phyloP scores from a whole-genome alignment of 2,888 invertebrate genomes.

The Caenorhabditis uteleia region DNA sequence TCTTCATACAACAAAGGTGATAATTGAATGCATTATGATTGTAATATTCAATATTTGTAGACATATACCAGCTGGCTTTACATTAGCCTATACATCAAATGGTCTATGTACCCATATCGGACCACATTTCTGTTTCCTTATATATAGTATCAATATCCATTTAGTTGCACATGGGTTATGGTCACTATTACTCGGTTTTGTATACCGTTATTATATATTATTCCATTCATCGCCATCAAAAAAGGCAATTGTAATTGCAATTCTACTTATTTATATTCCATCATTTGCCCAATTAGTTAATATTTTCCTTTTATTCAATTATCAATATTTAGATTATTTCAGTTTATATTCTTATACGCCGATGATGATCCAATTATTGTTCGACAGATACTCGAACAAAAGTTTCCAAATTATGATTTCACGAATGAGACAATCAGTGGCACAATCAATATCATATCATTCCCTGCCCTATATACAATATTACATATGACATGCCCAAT shows the following conservation, averaged over 20 bases:
- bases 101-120: slow-evolving; percentile 27
- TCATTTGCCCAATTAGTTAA: slow-evolving; percentile 9
- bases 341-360: slow-evolving; percentile 15
- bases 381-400: not conserved
- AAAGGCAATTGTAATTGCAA: slow-evolving; percentile 8
- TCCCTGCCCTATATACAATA: slow-evolving; percentile 21
- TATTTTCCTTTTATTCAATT: too few species aligned
- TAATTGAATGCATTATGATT: not conserved
- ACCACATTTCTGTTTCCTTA: slow-evolving; percentile 23
- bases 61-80: slow-evolving; percentile 31
- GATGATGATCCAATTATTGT: slow-evolving; percentile 25
- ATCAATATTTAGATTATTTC: too few species aligned
- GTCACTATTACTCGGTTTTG: slow-evolving; percentile 29
- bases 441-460: slow-evolving; percentile 8
- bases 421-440: slow-evolving; percentile 12
- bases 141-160: slow-evolving; percentile 33
- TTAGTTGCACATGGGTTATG: slow-evolving; percentile 28
- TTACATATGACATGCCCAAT: slow-evolving; percentile 17
- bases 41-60: not conserved
- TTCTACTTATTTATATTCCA: slow-evolving; percentile 25
- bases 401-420: not conserved
- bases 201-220: slow-evolving; percentile 37
- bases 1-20: slow-evolving; percentile 43
- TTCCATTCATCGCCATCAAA: slow-evolving; percentile 24
- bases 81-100: slow-evolving; percentile 30